These are phyloP conservation scores for Aspidoscelis tigris DNA, from an alignment of 2,113 vertebrate species.

Conservation along the genomic window DNA sequence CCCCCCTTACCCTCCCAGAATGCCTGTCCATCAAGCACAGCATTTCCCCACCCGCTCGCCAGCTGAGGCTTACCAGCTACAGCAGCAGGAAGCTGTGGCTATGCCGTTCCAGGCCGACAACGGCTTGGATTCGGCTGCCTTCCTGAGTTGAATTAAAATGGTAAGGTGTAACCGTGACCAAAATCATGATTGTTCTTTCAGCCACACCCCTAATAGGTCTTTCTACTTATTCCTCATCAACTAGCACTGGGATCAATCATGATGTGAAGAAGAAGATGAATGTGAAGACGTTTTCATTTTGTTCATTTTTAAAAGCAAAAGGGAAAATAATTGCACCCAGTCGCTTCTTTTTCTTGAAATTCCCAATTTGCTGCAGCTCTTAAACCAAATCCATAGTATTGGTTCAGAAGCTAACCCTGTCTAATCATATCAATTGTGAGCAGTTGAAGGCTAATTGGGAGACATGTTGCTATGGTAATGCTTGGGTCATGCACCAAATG, in stretches of 20 bases:
- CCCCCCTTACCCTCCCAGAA: too few relatives aligned
- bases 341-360: constrained; percentile 22
- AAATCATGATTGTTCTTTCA: too few relatives aligned
- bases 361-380: constrained; percentile 38
- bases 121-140: too few relatives aligned
- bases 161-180: too few relatives aligned
- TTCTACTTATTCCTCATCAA: not conserved
- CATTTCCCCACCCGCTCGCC: too few relatives aligned
- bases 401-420: constrained; percentile 70
- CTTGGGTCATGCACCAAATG: constrained; percentile 71
- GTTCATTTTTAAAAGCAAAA: constrained; percentile 7
- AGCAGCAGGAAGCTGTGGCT: too few relatives aligned
- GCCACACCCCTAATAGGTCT: not conserved
- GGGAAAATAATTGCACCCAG: not conserved
- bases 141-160: too few relatives aligned
- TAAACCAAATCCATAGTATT: constrained; percentile 53
- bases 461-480: constrained; percentile 79
- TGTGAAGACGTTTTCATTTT: not conserved
- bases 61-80: too few relatives aligned
- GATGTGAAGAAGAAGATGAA: not conserved
- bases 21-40: too few relatives aligned
- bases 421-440: constrained; percentile 74
- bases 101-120: too few relatives aligned
- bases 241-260: not conserved
- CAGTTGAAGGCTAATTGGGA: constrained; percentile 74